Conservation (phyloP, 2,797 vertebrate genomes). For the Ptychadena robeensis region DNA sequence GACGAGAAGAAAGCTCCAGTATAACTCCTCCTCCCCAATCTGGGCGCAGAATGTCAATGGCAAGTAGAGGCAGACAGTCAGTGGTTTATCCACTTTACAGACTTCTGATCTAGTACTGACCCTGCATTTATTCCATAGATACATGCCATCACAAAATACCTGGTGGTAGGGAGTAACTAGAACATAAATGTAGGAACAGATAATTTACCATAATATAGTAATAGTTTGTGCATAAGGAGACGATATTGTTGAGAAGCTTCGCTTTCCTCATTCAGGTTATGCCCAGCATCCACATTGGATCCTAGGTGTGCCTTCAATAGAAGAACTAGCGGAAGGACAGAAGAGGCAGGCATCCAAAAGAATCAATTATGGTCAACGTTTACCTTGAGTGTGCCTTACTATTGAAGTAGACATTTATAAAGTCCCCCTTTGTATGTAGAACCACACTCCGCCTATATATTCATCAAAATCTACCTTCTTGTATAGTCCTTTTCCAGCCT, state of each 20-base stretch:
- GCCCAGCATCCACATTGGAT: neutral
- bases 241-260: neutral
- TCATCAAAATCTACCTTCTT: too few species aligned
- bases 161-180: slow-evolving; percentile 24
- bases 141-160: slow-evolving; percentile 20
- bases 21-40: slow-evolving; percentile 74
- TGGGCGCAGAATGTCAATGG: slow-evolving; percentile 89
- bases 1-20: slow-evolving; percentile 73
- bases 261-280: neutral
- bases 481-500: too few species aligned
- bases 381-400: neutral
- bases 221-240: neutral
- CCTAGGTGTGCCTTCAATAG: neutral
- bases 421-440: too few species aligned
- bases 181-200: neutral
- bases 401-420: neutral
- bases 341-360: neutral
- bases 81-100: slow-evolving; percentile 54
- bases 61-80: slow-evolving; percentile 76
- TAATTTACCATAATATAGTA: neutral
- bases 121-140: slow-evolving; percentile 25
- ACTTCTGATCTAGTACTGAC: slow-evolving; percentile 51
- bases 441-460: too few species aligned
- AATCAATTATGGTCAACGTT: neutral
- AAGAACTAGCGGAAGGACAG: slow-evolving; percentile 1